Conservation (phyloP, 2,888 invertebrate species). For the Trichogramma evanescens region DNA sequence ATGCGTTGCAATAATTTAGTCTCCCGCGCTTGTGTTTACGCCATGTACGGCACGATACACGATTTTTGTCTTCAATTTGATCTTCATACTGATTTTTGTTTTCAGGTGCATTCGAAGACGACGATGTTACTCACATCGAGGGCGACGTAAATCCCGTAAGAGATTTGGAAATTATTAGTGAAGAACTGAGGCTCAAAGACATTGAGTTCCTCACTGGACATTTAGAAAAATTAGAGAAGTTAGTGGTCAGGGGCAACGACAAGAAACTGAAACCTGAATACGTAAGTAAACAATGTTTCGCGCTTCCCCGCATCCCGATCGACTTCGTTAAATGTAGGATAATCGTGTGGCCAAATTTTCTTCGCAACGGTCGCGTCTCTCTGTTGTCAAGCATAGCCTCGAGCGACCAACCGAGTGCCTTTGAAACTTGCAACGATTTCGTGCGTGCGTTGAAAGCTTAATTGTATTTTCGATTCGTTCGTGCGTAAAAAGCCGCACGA, state of each 20-base stretch:
- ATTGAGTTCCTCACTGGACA: constrained; percentile 77
- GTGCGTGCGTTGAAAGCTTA: too few species aligned
- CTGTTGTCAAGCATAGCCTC: too few species aligned
- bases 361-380: background rate
- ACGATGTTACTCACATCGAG: constrained; percentile 96
- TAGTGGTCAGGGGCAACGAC: constrained; percentile 76
- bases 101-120: constrained; percentile 91
- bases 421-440: too few species aligned
- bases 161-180: constrained; percentile 92
- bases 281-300: constrained; percentile 53
- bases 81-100: constrained; percentile 6
- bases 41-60: too few species aligned
- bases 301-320: background rate
- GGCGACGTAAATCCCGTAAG: constrained; percentile 96
- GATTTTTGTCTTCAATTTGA: too few species aligned
- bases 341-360: background rate
- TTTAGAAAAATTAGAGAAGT: constrained; percentile 80
- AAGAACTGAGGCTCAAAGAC: constrained; percentile 92
- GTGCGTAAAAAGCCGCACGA: too few species aligned
- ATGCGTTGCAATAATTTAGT: too few species aligned
- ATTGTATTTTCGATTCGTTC: too few species aligned
- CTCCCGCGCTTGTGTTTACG: too few species aligned
- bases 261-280: constrained; percentile 95
- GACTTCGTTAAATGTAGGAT: background rate
- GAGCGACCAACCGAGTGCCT: too few species aligned